Evolutionary conservation across 2,113 vertebrate genomes (phyloP), one percentile per base, ranked within the genome.

Genomic region (Plestiodon gilberti): DNA sequence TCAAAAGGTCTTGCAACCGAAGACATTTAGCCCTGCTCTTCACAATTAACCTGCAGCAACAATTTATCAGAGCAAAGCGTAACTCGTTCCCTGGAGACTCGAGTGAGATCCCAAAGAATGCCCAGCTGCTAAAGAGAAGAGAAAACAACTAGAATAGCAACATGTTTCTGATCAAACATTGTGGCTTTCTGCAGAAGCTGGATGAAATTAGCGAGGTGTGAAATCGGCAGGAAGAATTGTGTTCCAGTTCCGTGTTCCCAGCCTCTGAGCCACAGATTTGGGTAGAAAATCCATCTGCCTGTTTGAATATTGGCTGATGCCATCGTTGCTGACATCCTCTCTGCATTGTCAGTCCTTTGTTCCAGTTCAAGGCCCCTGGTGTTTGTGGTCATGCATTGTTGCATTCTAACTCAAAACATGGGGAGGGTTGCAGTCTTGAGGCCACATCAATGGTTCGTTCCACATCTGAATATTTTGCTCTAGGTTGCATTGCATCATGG

Each of bases 1-100:
- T 77, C 43, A 33, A 33, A 14, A 67, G 62, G 7, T 18, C 40
- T 55, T 65, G 38, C 15, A 84, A 64, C 3, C 52, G 73, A 38
- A 22, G 30, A 40, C 55, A 35, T 17, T 28, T 30, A 85, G 48
- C 48, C 55, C 23, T 69, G 61, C 4, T 38, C n/a, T 38, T 4
- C 33, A 20, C 23, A 78, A 57, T 69, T 85, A 78, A 78, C 64
- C 61, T 14, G 23, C 77, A 89, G 88, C 86, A 82, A 35, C 69
- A 67, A 90, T 88, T 52, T 57, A 48, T 35, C 75, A 90, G 89
- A 93, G 83, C 71, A 33, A 86, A 86, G 84, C 4, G 76, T 14
- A 76, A 89, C 78, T 74, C 33, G 4, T 7, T 71, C 3, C 71
- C 55, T 65, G 40, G 80, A 84, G 87, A 62, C 22, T 48, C 71